Evolutionary conservation across 1,140 invertebrate genomes (phyloP).

Genomic region (Chymomyza costata): DNA sequence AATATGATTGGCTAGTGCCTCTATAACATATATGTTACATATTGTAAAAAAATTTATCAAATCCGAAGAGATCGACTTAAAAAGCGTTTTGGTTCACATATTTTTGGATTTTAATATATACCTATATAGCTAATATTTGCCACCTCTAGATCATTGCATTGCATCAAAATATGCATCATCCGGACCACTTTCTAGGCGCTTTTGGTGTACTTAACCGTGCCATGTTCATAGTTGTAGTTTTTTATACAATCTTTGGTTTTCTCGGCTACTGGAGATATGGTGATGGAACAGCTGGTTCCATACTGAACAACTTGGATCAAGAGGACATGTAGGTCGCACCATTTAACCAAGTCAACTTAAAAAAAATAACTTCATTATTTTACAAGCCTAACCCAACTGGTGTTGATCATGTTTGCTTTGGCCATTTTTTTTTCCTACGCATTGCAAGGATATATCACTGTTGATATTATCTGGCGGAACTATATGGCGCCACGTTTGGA

Average conservation of each 20-base stretch:
- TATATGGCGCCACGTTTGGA: slow-evolving; percentile 24
- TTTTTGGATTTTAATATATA: too few species aligned
- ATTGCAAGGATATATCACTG: slow-evolving; percentile 33
- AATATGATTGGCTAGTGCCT: too few species aligned
- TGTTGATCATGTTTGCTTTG: slow-evolving; percentile 20
- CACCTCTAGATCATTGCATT: slow-evolving; percentile 29
- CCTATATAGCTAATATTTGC: background rate
- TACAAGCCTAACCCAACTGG: slow-evolving; percentile 26
- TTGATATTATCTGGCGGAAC: slow-evolving; percentile 39
- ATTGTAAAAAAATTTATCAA: too few species aligned
- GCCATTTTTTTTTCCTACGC: slow-evolving; percentile 43
- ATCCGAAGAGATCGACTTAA: too few species aligned
- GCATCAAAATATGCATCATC: slow-evolving; percentile 25
- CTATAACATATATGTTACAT: too few species aligned
- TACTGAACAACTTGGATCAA: slow-evolving; percentile 32
- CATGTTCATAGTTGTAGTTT: slow-evolving; percentile 25
- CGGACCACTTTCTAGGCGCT: slow-evolving; percentile 30
- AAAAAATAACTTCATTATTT: slow-evolving; percentile 5
- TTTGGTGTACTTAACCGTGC: slow-evolving; percentile 43
- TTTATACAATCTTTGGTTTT: slow-evolving; percentile 39
- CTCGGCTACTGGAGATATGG: slow-evolving; percentile 48
- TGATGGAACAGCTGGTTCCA: slow-evolving; percentile 15
- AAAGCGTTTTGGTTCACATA: too few species aligned
- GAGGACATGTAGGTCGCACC: slow-evolving; percentile 24
- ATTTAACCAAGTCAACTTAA: too few species aligned